phyloP scores from a whole-genome alignment of 2,888 invertebrate species.

The Ophioninae sp. region DNA sequence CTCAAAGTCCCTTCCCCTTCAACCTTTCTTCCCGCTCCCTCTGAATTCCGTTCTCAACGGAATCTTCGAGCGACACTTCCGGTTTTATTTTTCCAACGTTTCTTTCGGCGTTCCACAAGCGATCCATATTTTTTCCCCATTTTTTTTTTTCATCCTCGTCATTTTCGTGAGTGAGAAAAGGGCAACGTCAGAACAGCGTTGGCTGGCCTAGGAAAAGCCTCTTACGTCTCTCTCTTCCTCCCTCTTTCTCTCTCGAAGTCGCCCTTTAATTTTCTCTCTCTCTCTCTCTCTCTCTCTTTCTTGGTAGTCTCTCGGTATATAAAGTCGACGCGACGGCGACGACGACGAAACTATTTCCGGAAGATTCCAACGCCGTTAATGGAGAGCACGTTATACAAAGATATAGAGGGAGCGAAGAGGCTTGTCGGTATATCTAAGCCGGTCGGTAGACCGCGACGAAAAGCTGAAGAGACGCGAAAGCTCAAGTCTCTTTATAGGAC shows the following conservation, averaged over 20 bases:
- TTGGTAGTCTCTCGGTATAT: constrained; percentile 37
- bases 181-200: constrained; percentile 30
- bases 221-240: constrained; percentile 5
- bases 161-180: constrained; percentile 33
- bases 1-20: constrained; percentile 19
- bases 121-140: constrained; percentile 23
- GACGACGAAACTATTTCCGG: constrained; percentile 61
- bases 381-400: constrained; percentile 42
- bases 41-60: constrained; percentile 32
- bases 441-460: constrained; percentile 54
- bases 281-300: background rate
- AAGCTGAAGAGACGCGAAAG: constrained; percentile 55
- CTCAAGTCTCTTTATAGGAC: constrained; percentile 30
- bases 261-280: too few relatives aligned
- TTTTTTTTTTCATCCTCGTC: constrained; percentile 1
- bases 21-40: background rate
- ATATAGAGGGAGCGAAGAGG: constrained; percentile 16
- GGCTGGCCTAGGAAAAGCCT: constrained; percentile 42
- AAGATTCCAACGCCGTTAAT: constrained; percentile 61
- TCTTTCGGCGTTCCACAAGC: background rate
- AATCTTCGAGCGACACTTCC: constrained; percentile 32
- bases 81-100: constrained; percentile 6
- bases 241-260: too few relatives aligned
- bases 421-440: constrained; percentile 51
- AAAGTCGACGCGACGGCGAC: constrained; percentile 1